Conservation (phyloP, 2,113 vertebrate species). For the Sciurus niger region DNA sequence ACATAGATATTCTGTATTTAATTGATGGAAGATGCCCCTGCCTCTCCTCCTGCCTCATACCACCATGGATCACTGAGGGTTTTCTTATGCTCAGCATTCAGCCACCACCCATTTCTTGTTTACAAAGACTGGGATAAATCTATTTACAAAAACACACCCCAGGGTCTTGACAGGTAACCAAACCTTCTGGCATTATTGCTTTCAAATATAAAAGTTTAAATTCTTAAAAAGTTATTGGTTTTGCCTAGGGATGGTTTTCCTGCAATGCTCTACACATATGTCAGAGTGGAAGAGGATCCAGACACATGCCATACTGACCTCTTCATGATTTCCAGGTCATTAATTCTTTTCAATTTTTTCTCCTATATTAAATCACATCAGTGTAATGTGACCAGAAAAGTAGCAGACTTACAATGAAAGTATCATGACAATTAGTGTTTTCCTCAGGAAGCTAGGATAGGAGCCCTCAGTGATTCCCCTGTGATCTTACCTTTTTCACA, state of each 20-base stretch:
- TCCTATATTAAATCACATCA: slow-evolving; percentile 13
- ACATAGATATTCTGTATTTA: background rate
- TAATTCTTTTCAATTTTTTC: background rate
- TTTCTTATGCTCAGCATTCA: slow-evolving; percentile 52
- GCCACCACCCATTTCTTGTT: slow-evolving; percentile 31
- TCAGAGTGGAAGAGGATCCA: background rate
- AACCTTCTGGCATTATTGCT: slow-evolving; percentile 59
- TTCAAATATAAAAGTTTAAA: slow-evolving; percentile 22
- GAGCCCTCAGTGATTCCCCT: background rate
- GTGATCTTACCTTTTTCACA: slow-evolving; percentile 48
- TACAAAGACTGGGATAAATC: background rate
- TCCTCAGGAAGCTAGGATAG: background rate
- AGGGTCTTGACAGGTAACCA: slow-evolving; percentile 27
- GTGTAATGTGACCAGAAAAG: slow-evolving; percentile 44
- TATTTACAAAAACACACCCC: slow-evolving; percentile 53
- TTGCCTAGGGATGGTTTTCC: slow-evolving; percentile 10
- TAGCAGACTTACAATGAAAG: slow-evolving; percentile 53
- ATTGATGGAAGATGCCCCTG: no score
- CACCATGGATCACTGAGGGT: slow-evolving; percentile 52
- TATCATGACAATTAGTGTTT: background rate
- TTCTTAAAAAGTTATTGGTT: background rate
- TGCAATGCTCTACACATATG: slow-evolving; percentile 20
- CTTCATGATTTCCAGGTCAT: background rate
- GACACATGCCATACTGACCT: background rate
- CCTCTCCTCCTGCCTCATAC: background rate